Evolutionary conservation across 2,888 invertebrate species (phyloP), one percentile per base, ranked within the genome.

Genomic region (Mechanitis mazaeus): DNA sequence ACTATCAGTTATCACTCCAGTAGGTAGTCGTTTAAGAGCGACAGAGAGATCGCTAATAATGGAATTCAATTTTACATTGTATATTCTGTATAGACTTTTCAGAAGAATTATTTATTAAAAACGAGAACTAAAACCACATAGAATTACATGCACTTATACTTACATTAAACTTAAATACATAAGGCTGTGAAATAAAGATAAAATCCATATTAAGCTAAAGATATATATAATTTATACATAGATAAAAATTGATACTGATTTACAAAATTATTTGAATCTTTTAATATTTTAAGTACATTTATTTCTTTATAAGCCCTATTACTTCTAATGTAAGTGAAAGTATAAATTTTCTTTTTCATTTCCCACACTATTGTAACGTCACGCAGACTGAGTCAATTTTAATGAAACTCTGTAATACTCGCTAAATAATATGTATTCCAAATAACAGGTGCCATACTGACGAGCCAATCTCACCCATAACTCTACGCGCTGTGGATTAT

Each of bases 341-440:
- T 38, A 64, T 64, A 68, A 68, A 68, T 71, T 76, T 75, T 71
- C 71, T 66, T 70, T 75, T 75, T 72, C 66, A 63, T 66, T 75
- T 81, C 82, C 76, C 83, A 83, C 74, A 74, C 73, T 73, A 80
- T 80, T 80, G 77, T 61, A 62, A 65, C 56, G 68, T 76, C 73
- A 60, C 69, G 60, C 61, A 65, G 69, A 75, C 75, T 80, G 75
- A 80, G 78, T 60, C 67, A 68, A 66, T 69, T 50, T 71, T 67
- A 73, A 73, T 73, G 71, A 73, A 73, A 71, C 68, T 69, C 69
- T 64, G 72, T 71, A 68, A 68, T 71, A 67, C 58, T 62, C 70
- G 67, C 74, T 75, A 81, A 87, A 85, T 84, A 77, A 85, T 81
- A 84, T 74, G 76, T 74, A 81, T 84, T 80, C 76, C 56, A 81